Evolutionary conservation across 35 echinoderm and acorn worm species (phyloP), one percentile per base, ranked within the genome.

Genomic region (Ophioderma brevispina): DNA sequence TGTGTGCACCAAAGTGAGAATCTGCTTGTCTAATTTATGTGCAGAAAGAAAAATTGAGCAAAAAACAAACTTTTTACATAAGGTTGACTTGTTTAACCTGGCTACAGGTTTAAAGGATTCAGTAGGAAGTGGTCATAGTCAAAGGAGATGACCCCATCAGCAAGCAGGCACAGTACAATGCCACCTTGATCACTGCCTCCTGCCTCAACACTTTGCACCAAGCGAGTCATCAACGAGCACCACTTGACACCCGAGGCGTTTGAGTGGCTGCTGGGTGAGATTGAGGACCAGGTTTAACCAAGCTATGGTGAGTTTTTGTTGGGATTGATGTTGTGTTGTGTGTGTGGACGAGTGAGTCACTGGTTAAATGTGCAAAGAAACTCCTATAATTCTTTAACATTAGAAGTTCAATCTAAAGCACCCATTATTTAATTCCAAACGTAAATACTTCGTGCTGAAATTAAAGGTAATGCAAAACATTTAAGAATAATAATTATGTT

Each of bases 71-170:
- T n/a, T n/a, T n/a, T n/a, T n/a, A n/a, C n/a, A n/a, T n/a, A n/a
- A n/a, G n/a, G n/a, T n/a, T n/a, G n/a, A n/a, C n/a, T n/a, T n/a
- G n/a, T n/a, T n/a, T n/a, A n/a, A n/a, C n/a, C n/a, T n/a, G n/a
- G n/a, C n/a, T n/a, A 8, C 77, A 98, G 96, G 96, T 87, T 64
- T 98, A 0, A 84, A 81, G 10, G 93, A 94, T 0, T 98, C 40
- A 90, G 90, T 55, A 90, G 87, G 87, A 92, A 94, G 39, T 76
- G 30, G 13, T 98, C 37, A 88, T 98, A 17, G 96, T 98, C 18
- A 98, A 98, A 42, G 96, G 96, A 10, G 90, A 98, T 39, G 96
- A 98, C 38, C n/a, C 82, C 86, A 98, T 98, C 96, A 98, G 96
- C 23, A 92, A 85, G 56, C 92, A 94, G 75, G 96, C 96, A 55